Evolutionary conservation across 1,140 invertebrate species (phyloP), one percentile per base, ranked within the genome.

Genomic region (Magallana ariakensis): DNA sequence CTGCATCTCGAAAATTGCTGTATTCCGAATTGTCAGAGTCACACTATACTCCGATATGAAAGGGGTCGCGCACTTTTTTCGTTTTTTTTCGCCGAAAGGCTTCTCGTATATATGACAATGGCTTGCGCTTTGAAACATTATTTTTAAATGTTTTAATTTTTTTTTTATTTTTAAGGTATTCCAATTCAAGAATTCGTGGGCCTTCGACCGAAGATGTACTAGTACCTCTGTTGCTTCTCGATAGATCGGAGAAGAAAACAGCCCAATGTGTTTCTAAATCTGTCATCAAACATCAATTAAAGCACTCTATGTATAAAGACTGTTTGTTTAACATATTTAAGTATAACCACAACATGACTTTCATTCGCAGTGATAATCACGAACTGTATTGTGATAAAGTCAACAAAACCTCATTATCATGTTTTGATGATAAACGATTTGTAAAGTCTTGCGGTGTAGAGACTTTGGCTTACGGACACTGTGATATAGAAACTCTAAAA

Each of bases 41-140:
- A 7, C 82, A 81, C 46, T 60, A 70, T 3, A 87, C 82, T 19
- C 86, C 86, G 15, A 87, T 11, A 84, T 87, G 82, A 57, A 11
- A 82, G 55, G 80, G 86, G 53, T 87, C 66, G 11, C 86, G 60
- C 7, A 87, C 82, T 80, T 84, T 87, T 33, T 81, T 85, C 1
- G 19, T 26, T 58, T 84, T 53, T n/a, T n/a, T n/a, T n/a, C n/a
- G n/a, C n/a, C n/a, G 0, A 75, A 60, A 58, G 7, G 15, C 16
- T 84, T 83, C n/a, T 58, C 66, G 26, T 82, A 87, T 10, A 87
- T 80, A 26, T 87, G 82, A 33, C 86, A 87, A n/a, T 60, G n/a
- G n/a, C 54, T 87, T 46, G 60, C 55, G 8, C 56, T 4, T n/a
- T 16, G 54, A 56, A 46, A 46, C n/a, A n/a, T n/a, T n/a, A n/a